Evolutionary conservation across 2,113 vertebrate genomes (phyloP).

Genomic region (Porphyrio hochstetteri): DNA sequence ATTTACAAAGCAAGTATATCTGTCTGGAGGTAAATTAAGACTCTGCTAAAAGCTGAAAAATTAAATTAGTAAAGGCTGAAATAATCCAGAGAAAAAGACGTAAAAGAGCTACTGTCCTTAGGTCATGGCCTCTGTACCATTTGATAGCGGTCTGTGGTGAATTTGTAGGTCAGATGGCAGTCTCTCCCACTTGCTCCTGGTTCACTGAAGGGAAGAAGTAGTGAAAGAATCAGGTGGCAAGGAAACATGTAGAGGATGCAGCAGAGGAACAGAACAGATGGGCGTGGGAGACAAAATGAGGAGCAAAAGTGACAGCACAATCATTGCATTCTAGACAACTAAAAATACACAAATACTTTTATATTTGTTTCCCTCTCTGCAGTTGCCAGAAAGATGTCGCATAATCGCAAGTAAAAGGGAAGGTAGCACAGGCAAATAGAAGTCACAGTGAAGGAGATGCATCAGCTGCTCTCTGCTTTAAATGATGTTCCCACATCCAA

Average conservation of each 20-base stretch:
- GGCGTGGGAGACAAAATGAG: conserved; percentile 33
- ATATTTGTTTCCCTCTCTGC: conserved; percentile 26
- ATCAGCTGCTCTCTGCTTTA: neutral
- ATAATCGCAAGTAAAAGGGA: neutral
- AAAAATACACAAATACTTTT: conserved; percentile 64
- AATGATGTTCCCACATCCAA: neutral
- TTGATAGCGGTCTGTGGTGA: neutral
- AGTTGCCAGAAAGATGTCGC: conserved; percentile 21
- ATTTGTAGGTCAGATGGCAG: neutral
- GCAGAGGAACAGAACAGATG: conserved; percentile 52
- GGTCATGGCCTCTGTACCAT: neutral
- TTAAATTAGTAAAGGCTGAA: neutral
- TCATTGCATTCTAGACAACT: conserved; percentile 59
- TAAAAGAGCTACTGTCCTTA: neutral
- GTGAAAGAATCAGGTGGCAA: neutral
- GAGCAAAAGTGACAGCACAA: conserved; percentile 51
- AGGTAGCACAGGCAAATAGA: neutral
- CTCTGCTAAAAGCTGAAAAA: neutral
- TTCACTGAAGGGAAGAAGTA: neutral
- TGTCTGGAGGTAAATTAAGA: neutral
- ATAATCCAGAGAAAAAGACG: neutral
- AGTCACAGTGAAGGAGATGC: neutral
- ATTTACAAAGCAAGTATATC: neutral
- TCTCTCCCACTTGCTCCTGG: neutral
- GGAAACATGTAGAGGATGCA: neutral